Evolutionary conservation across 2,888 invertebrate species (phyloP).

Genomic region (Drosophila infuscata): DNA sequence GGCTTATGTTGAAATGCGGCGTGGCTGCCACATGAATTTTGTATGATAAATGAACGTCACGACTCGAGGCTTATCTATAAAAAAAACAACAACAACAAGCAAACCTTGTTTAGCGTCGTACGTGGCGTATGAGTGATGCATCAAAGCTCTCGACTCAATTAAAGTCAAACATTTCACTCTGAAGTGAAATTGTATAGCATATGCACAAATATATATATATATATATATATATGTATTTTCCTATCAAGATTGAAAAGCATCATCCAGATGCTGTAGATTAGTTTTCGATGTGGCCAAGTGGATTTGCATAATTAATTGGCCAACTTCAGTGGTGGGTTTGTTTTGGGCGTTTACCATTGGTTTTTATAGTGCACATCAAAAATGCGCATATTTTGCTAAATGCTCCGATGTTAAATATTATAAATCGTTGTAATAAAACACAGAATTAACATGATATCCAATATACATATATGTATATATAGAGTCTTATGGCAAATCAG

Average conservation of each 20-base stretch:
- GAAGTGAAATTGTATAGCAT: constrained; percentile 28
- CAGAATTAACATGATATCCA: constrained; percentile 49
- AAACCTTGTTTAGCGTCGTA: constrained; percentile 46
- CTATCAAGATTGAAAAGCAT: constrained; percentile 53
- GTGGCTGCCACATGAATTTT: constrained; percentile 71
- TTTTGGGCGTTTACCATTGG: constrained; percentile 43
- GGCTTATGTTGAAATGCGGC: constrained; percentile 34
- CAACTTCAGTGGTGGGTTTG: constrained; percentile 38
- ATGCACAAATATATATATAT: constrained; percentile 1
- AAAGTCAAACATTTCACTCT: constrained; percentile 18
- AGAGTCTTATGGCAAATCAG: constrained; percentile 39
- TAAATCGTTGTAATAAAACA: constrained; percentile 73
- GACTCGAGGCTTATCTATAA: constrained; percentile 69
- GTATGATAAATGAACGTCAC: constrained; percentile 74
- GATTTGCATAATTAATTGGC: constrained; percentile 76
- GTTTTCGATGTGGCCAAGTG: constrained; percentile 42
- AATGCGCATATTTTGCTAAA: constrained; percentile 68
- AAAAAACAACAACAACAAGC: constrained; percentile 30
- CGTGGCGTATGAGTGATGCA: constrained; percentile 73
- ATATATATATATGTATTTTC: constrained; percentile 27
- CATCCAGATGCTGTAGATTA: constrained; percentile 61
- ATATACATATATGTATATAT: not conserved
- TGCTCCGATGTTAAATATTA: constrained; percentile 55
- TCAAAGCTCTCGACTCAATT: constrained; percentile 51
- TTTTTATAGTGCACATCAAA: constrained; percentile 74